These are phyloP conservation scores for Cranoglanis bouderius DNA, from an alignment of 2,113 vertebrate species.

Conservation along the genomic window DNA sequence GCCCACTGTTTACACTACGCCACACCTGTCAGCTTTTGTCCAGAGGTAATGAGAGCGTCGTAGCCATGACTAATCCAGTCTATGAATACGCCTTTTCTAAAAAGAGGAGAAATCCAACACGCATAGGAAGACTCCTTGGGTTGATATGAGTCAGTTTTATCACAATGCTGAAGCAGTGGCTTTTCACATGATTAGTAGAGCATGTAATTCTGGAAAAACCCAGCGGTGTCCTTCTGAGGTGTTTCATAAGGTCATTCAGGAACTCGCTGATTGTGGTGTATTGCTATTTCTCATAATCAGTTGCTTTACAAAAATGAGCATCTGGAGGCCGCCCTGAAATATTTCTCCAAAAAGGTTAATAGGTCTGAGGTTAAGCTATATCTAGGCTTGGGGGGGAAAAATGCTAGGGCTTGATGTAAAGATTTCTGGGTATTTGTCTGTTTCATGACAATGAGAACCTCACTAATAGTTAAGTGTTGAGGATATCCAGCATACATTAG, in stretches of 20 bases:
- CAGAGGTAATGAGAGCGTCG: not conserved
- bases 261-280: not conserved
- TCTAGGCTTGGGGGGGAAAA: not conserved
- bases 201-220: constrained; percentile 39
- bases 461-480: not conserved
- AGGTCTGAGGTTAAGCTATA: not conserved
- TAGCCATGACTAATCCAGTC: not conserved
- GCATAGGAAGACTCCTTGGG: not conserved
- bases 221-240: not conserved
- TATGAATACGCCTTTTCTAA: not conserved
- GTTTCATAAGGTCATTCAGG: constrained; percentile 27
- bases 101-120: not conserved
- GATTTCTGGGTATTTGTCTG: too few relatives aligned
- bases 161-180: not conserved
- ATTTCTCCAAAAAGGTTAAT: not conserved
- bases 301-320: not conserved
- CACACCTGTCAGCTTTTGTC: not conserved
- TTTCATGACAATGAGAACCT: not conserved
- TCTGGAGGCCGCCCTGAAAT: not conserved
- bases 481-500: not conserved
- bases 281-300: not conserved
- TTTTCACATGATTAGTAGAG: not conserved
- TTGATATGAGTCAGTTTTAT: constrained; percentile 22
- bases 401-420: not conserved
- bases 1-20: not conserved